phyloP scores from a whole-genome alignment of 2,797 vertebrate genomes.

The Coccyzus lansbergi region DNA sequence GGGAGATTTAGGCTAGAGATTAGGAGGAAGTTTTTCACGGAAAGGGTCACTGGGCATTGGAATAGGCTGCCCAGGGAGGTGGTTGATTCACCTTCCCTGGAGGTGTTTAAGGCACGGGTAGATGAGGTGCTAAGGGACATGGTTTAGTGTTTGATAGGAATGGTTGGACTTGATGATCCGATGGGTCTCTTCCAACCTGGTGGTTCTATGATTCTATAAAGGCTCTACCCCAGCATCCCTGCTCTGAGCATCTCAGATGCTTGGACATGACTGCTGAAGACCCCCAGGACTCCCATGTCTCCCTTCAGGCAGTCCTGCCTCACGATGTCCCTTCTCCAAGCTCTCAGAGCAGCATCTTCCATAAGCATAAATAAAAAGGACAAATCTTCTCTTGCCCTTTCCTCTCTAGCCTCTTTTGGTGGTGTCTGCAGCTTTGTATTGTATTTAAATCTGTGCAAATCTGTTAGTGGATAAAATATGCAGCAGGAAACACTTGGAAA shows the following conservation, averaged over 20 bases:
- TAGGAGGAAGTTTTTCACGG: too few relatives aligned
- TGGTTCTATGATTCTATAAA: too few relatives aligned
- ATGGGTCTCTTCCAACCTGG: too few relatives aligned
- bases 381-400: background rate
- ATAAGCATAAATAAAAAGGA: background rate
- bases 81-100: too few relatives aligned
- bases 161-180: too few relatives aligned
- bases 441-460: constrained; percentile 21
- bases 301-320: background rate
- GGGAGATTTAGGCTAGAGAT: too few relatives aligned
- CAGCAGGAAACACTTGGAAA: background rate
- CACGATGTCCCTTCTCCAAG: background rate
- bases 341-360: background rate
- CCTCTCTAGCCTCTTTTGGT: background rate
- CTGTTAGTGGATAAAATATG: background rate
- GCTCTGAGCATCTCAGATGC: background rate
- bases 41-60: too few relatives aligned
- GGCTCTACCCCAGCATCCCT: background rate
- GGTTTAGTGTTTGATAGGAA: too few relatives aligned
- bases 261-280: background rate
- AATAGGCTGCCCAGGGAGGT: too few relatives aligned
- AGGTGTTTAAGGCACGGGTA: too few relatives aligned
- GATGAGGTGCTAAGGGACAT: too few relatives aligned
- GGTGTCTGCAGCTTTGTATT: background rate
- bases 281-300: background rate